These are phyloP conservation scores for Papilio polyxenes DNA, from an alignment of 1,140 invertebrate species.

Conservation along the genomic window DNA sequence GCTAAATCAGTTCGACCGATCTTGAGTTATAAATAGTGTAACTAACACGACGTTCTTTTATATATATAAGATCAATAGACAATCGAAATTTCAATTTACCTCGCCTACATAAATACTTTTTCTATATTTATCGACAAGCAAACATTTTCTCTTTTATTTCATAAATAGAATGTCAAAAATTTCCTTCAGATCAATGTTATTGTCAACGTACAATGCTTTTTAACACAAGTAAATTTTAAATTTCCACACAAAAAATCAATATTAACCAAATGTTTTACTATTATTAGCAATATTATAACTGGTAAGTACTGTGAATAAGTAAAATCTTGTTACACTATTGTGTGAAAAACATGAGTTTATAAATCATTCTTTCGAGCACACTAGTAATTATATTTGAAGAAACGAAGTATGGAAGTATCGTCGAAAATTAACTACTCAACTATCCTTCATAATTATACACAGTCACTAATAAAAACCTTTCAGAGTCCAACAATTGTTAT, in stretches of 20 bases:
- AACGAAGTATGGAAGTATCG: not conserved
- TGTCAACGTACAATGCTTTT: not conserved
- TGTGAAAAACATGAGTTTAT: not conserved
- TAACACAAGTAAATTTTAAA: slow-evolving; percentile 18
- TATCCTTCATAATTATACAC: too few species aligned
- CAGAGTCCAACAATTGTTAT: too few species aligned
- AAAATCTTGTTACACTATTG: not conserved
- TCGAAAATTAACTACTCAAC: not conserved
- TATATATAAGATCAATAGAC: not conserved
- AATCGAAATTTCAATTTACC: not conserved
- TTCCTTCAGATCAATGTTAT: not conserved
- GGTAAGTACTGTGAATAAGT: not conserved
- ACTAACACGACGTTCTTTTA: too few species aligned
- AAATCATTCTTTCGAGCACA: not conserved
- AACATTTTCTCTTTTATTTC: slow-evolving; percentile 17
- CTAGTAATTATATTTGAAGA: not conserved
- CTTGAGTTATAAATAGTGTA: too few species aligned
- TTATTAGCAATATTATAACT: not conserved
- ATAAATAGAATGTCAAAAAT: slow-evolving; percentile 23
- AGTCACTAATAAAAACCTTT: too few species aligned
- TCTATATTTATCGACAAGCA: not conserved
- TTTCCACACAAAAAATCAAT: not conserved
- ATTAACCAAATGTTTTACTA: not conserved
- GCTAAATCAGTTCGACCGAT: too few species aligned
- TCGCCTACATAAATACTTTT: not conserved